Conservation (phyloP, 1,140 invertebrate species). For the Schlechtendalia chinensis region DNA sequence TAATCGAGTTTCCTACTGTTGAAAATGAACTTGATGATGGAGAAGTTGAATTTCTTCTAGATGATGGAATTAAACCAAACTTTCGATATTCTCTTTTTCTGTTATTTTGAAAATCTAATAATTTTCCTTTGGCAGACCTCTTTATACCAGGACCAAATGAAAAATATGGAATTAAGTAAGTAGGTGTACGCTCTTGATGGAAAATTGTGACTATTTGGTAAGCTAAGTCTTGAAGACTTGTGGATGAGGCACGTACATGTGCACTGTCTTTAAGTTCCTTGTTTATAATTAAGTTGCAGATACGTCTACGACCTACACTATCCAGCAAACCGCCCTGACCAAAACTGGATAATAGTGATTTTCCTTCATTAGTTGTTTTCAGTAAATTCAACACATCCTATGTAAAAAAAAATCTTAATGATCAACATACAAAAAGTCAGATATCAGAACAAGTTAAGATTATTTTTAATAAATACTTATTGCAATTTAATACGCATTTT, state of each 20-base stretch:
- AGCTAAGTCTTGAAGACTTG: neutral
- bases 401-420: neutral
- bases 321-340: neutral
- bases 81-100: neutral
- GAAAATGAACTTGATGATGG: neutral
- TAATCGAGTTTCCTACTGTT: neutral
- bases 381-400: neutral
- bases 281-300: constrained; percentile 8
- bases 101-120: neutral
- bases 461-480: too few species aligned
- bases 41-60: neutral
- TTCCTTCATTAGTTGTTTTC: neutral
- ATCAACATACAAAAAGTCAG: too few species aligned
- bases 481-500: too few species aligned
- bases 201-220: neutral
- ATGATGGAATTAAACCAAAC: neutral
- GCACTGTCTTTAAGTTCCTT: neutral
- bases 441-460: too few species aligned
- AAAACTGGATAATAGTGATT: neutral
- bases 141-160: neutral
- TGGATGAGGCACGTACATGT: neutral
- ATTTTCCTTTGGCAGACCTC: neutral
- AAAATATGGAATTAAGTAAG: neutral
- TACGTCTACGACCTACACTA: neutral
- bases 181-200: neutral